Base-by-base conservation (phyloP, 92 coral and sea anemone genomes). In the Micromussa lordhowensis region DNA sequence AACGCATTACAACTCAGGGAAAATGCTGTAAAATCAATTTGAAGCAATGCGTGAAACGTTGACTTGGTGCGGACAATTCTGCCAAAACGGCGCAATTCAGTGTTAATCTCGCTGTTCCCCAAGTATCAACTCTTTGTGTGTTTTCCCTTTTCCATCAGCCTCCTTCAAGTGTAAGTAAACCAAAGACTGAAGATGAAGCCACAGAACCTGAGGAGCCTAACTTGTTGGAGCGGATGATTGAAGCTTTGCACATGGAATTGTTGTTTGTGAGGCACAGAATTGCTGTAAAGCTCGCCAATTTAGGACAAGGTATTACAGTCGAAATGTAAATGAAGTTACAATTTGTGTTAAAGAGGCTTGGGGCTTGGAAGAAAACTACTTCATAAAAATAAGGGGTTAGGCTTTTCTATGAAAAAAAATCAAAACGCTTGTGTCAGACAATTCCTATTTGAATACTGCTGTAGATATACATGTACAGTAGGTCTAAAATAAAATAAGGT, bases 231-330 rank as follows among this genome's bases (percentile, higher is more conserved):
- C 70, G 85, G 48, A 88, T 93, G 89, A 84, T 96, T 0, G 88
- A 97, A 86, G 91, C 96, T 54, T 82, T 94, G 63, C 99, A 97
- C 80, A 93, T 97, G 95, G 99, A 97, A 59, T 87, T 97, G 75
- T 85, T 97, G 78, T 97, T 94, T 64, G 94, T 95, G 63, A 78
- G 92, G 61, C 96, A 96, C 58, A 89, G 99, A 75, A 88, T 96
- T 61, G 94, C 96, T 77, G 91, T 93, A 24, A 97, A 96, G 82
- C 86, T 91, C 16, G 89, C 91, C 63, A 78, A 94, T 69, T 84
- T 88, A 51, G 95, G 90, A 53, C 88, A 91, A 87, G 96, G 95
- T 95, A 57, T 18, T 55, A 59, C 17, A 14, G n/a, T 0, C 49
- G 34, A 44, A 2, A 26, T 44, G 34, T 40, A n/a, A 13, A 5